Percentiles rank a stretch among this genome's conserved stretches.
phyloP scores from a whole-genome alignment of 2,888 invertebrate genomes.

The Cecidostiba fungosa region DNA sequence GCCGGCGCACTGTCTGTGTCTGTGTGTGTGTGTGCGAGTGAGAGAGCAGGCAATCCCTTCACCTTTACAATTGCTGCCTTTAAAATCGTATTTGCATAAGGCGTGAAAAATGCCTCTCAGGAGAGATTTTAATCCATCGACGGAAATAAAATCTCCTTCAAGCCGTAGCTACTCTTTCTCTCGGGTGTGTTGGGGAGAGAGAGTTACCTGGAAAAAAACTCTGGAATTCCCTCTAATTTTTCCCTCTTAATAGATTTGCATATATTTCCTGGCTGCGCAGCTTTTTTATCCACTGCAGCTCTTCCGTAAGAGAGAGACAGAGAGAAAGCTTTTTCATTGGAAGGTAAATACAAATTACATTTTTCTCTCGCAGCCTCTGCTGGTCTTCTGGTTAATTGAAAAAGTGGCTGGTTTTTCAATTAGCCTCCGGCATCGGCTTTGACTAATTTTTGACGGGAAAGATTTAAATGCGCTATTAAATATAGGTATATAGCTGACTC shows the following conservation, averaged over 20 bases:
- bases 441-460: slow-evolving; percentile 20
- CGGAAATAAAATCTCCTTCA: slow-evolving; percentile 51
- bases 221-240: slow-evolving; percentile 46
- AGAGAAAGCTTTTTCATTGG: not conserved
- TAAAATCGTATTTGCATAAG: slow-evolving; percentile 62
- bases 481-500: not conserved
- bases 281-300: not conserved
- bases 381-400: not conserved
- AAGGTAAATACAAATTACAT: not conserved
- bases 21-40: not conserved
- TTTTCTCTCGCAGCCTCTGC: not conserved
- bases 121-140: slow-evolving; percentile 61
- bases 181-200: not conserved
- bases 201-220: slow-evolving; percentile 27
- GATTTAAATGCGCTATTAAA: not conserved
- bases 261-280: slow-evolving; percentile 3
- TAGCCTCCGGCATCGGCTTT: not conserved
- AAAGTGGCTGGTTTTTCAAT: not conserved
- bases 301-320: too few relatives aligned
- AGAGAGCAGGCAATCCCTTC: slow-evolving; percentile 43
- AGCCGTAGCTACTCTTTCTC: slow-evolving; percentile 1
- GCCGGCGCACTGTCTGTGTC: slow-evolving; percentile 4
- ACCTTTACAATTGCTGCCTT: slow-evolving; percentile 57
- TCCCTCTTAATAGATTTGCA: slow-evolving; percentile 50
- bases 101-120: slow-evolving; percentile 60